These are phyloP conservation scores for Leptura quadrifasciata DNA, from an alignment of 2,888 invertebrate genomes.

Conservation along the genomic window DNA sequence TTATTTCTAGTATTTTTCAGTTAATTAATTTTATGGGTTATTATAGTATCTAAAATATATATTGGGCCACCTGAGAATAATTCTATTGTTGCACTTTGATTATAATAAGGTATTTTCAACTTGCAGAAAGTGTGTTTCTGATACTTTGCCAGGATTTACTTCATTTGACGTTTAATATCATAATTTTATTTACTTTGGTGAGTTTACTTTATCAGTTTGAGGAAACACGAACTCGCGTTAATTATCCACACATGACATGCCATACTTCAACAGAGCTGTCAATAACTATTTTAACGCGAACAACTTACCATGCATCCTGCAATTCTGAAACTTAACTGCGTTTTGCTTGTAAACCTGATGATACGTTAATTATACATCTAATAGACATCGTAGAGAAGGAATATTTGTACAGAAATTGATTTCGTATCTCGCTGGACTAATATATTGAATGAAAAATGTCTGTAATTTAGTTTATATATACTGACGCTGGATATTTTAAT, in stretches of 20 bases:
- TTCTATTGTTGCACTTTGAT: background rate
- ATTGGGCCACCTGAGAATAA: background rate
- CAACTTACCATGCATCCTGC: background rate
- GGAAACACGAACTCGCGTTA: background rate
- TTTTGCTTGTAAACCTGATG: background rate
- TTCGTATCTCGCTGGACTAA: too few relatives aligned
- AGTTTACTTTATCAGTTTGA: background rate
- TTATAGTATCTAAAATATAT: background rate
- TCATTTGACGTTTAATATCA: background rate
- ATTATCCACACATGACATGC: background rate
- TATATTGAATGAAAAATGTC: too few relatives aligned
- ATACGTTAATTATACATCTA: too few relatives aligned
- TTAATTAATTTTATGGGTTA: too few relatives aligned
- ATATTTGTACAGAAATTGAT: too few relatives aligned
- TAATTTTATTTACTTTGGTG: background rate
- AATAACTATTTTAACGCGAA: background rate
- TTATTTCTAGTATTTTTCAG: too few relatives aligned
- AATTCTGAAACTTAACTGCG: background rate
- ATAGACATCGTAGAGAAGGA: too few relatives aligned
- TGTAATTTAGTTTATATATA: too few relatives aligned
- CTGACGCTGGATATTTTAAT: too few relatives aligned
- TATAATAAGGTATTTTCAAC: background rate
- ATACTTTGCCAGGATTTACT: background rate
- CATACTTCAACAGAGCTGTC: background rate
- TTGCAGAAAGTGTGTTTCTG: background rate